phyloP scores from a whole-genome alignment of 2,113 vertebrate species.

The Bubalus kerabau region DNA sequence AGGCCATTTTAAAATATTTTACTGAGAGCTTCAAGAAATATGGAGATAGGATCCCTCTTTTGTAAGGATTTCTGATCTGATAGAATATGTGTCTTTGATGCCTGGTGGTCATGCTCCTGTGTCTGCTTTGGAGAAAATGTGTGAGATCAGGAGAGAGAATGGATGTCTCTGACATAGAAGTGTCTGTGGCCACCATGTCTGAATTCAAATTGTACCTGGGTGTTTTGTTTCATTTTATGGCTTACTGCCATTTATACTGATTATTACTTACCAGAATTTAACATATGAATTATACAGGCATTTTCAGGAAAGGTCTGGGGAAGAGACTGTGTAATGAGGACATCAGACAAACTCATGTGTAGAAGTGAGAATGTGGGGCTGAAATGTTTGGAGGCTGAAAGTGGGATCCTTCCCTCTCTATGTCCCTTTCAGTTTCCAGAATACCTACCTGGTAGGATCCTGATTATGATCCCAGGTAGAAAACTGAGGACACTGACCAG shows the following conservation, averaged over 20 bases:
- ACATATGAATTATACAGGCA: not conserved
- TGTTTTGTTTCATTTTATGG: not conserved
- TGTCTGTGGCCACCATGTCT: not conserved
- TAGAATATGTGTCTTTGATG: not conserved
- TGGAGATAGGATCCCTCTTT: not conserved
- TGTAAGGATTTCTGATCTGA: not conserved
- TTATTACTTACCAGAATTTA: not conserved
- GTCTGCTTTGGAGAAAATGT: not conserved
- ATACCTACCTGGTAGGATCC: too few species aligned
- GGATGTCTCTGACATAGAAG: fast-evolving
- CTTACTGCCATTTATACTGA: not conserved
- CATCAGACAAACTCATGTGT: too few species aligned
- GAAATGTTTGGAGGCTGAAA: not conserved
- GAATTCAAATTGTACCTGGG: not conserved
- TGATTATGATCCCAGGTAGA: not conserved
- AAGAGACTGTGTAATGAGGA: not conserved
- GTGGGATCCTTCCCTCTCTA: not conserved
- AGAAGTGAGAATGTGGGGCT: not conserved
- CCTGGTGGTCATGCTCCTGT: too few species aligned
- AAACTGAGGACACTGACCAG: not conserved
- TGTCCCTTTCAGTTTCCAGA: not conserved
- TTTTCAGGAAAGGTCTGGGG: not conserved
- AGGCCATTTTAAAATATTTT: not conserved
- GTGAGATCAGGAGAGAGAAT: not conserved
- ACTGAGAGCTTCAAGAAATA: not conserved